Evolutionary conservation across 2,888 invertebrate genomes (phyloP), one percentile per base, ranked within the genome.

Genomic region (Idaea straminata): DNA sequence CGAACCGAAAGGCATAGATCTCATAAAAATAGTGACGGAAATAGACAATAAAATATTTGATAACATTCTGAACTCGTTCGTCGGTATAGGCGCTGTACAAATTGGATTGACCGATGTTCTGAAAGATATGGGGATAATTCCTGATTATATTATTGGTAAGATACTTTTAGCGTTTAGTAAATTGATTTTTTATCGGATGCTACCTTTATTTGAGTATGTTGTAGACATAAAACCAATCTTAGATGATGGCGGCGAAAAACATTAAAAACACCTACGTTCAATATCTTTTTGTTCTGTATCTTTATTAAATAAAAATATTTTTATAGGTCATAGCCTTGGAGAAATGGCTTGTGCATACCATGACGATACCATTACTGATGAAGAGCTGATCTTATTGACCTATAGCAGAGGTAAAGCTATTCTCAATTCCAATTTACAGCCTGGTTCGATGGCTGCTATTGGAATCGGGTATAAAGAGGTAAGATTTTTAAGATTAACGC

Each of bases 391-490:
- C 59, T 85, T 97, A 15, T 93, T 95, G 3, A 95, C 97, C 0
- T 97, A 97, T 82, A 96, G 95, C 77, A 93, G 97, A 71, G 97
- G 97, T 5, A 92, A 93, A 69, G 95, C 96, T 0, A 95, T 95
- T 35, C 74, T 94, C 5, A 95, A 96, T 69, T 93, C 94, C 0
- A 88, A 93, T 7, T 88, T 95, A 62, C 94, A 95, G 16, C 85
- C 83, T n/a, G 97, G 97, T 35, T 95, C 96, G 10, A 98, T 98
- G 98, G 98, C 98, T 16, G 97, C 97, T 7, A 94, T 98, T 35
- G 98, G 97, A 5, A 75, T 95, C 3, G 93, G 94, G 0, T 94
- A 93, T 73, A 85, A 91, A 59, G 80, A 90, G 6, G 91, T 95
- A 71, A 77, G 66, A 59, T 38, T 62, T n/a, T 61, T 0, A 25